Base-by-base conservation (phyloP, 30 jellyfish, hydroid and myxozoan species). In the Aurelia coerulea region DNA sequence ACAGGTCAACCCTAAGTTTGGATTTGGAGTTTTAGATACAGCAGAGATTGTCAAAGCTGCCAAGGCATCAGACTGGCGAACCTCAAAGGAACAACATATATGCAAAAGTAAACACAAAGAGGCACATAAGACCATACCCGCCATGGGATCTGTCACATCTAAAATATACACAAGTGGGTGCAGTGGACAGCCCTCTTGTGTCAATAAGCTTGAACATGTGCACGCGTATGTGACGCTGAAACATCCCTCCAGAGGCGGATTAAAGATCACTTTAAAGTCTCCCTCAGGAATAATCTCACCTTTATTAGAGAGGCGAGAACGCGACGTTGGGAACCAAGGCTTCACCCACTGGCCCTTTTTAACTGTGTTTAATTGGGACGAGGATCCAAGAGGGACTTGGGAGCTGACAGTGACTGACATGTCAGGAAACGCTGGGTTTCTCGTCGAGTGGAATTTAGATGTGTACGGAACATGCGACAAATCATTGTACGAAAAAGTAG, bases 351-450 rank as follows among this genome's bases (percentile, higher is more conserved):
- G 99, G 99, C 90, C 95, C 13, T 95, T 95, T 69, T 83, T 95
- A 10, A 95, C 99, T 7, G 97, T 95, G 29, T 90, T 95, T 63
- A 83, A 95, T 74, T 95, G 99, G 99, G 99, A 85, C 60, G 99
- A 95, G 83, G 74, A 78, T 56, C 98, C 99, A 2, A 69, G 92
- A 33, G 99, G 99, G 32, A 86, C 81, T 10, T 95, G 99, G 99
- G 96, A 86, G 80, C 85, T 95, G 89, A 85, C 96, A 5, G 73
- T 95, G 34, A 77, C 63, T n/a, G 99, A 95, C 90, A 73, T 89
- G n/a, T 84, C 97, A 35, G 97, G 97, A 12, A 73, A 60, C 2
- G 87, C 87, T 15, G 96, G 97, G 4, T 82, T 65, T 19, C 90
- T 95, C 15, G 80, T 73, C n/a, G 91, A 85, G 34, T 95, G 99